These are phyloP conservation scores for Amblyteles armatorius DNA, from an alignment of 2,888 invertebrate genomes.

Conservation along the genomic window DNA sequence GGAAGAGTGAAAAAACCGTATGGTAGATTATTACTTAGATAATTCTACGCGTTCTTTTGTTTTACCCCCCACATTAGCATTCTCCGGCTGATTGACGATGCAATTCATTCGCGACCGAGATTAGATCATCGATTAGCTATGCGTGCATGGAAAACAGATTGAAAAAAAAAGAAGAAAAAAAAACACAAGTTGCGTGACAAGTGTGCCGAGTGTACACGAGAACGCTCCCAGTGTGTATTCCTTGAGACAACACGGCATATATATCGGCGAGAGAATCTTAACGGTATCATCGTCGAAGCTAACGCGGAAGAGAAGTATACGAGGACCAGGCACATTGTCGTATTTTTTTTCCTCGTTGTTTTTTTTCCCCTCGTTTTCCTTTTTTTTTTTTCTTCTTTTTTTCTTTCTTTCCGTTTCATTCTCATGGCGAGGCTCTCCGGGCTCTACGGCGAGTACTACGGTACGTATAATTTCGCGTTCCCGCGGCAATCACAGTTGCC, in stretches of 20 bases:
- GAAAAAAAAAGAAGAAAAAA: slow-evolving; percentile 22
- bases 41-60: slow-evolving; percentile 2
- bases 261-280: slow-evolving; percentile 64
- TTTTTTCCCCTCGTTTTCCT: slow-evolving; percentile 14
- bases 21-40: not conserved
- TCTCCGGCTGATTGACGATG: not conserved
- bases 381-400: slow-evolving; percentile 9
- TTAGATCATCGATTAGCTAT: slow-evolving; percentile 45
- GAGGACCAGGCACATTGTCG: slow-evolving; percentile 33
- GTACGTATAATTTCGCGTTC: slow-evolving; percentile 65
- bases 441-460: slow-evolving; percentile 43
- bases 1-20: slow-evolving; percentile 78
- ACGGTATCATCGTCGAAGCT: slow-evolving; percentile 67
- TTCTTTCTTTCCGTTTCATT: slow-evolving; percentile 16
- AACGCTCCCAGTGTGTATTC: slow-evolving; percentile 20
- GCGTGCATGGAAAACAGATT: slow-evolving; percentile 31
- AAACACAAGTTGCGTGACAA: slow-evolving; percentile 44
- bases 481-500: slow-evolving; percentile 68
- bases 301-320: slow-evolving; percentile 67
- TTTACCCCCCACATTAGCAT: not conserved
- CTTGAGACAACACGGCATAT: slow-evolving; percentile 3
- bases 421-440: slow-evolving; percentile 45
- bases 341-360: slow-evolving; percentile 39
- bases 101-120: slow-evolving; percentile 19
- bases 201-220: slow-evolving; percentile 40